Conservation (phyloP, 2,888 invertebrate genomes). For the Schrankia costaestrigalis region DNA sequence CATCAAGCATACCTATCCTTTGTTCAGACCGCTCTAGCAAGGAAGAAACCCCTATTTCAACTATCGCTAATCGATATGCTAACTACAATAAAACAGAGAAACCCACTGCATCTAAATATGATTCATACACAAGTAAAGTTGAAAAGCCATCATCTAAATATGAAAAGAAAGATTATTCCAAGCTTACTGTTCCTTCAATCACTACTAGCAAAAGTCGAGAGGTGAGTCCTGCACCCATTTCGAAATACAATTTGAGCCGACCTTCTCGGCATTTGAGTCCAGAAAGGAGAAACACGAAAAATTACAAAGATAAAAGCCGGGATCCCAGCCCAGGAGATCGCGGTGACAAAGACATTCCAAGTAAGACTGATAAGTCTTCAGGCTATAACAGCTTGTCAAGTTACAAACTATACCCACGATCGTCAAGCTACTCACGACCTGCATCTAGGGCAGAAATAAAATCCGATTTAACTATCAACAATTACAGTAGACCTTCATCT, state of each 20-base stretch:
- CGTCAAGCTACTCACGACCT: conserved; percentile 61
- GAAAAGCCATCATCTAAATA: conserved; percentile 50
- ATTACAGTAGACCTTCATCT: conserved; percentile 54
- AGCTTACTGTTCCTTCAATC: conserved; percentile 55
- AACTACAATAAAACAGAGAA: conserved; percentile 43
- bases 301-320: conserved; percentile 67
- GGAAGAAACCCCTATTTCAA: conserved; percentile 66
- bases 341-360: conserved; percentile 80
- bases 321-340: conserved; percentile 80
- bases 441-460: conserved; percentile 52
- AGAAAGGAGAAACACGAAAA: conserved; percentile 63
- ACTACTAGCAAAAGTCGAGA: conserved; percentile 74
- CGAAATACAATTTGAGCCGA: conserved; percentile 65
- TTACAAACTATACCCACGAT: conserved; percentile 78
- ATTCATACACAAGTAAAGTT: conserved; percentile 33
- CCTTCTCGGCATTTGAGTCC: conserved; percentile 75
- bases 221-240: conserved; percentile 76
- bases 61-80: conserved; percentile 67
- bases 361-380: conserved; percentile 77
- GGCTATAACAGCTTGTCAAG: conserved; percentile 73
- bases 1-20: conserved; percentile 72
- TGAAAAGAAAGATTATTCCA: conserved; percentile 76
- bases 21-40: conserved; percentile 56
- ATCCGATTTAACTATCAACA: conserved; percentile 44
- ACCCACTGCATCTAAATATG: conserved; percentile 47